Conservation (phyloP, 2,888 invertebrate species). For the Acleris laterana region DNA sequence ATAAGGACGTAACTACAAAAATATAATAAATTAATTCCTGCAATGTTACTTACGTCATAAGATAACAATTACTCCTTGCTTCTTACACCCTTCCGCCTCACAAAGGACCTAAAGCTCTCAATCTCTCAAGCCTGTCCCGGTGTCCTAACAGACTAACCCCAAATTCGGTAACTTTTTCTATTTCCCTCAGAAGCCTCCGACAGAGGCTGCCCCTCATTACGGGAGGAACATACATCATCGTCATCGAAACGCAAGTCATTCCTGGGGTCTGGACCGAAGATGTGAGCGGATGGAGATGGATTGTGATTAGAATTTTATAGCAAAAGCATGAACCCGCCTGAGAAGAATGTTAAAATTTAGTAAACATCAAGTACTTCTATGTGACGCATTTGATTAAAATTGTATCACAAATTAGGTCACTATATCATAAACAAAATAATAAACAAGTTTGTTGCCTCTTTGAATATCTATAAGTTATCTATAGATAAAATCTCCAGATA, state of each 20-base stretch:
- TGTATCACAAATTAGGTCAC: too few species aligned
- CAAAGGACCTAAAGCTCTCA: background rate
- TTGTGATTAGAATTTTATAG: background rate
- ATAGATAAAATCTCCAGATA: too few species aligned
- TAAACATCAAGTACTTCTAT: background rate
- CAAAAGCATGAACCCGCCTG: background rate
- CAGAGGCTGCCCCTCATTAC: slow-evolving; percentile 58
- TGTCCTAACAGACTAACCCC: slow-evolving; percentile 7
- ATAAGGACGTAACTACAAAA: too few species aligned
- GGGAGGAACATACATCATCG: slow-evolving; percentile 69
- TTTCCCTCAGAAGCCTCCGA: slow-evolving; percentile 25
- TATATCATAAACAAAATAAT: too few species aligned
- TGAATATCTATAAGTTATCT: too few species aligned
- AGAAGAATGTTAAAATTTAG: background rate
- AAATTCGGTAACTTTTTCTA: slow-evolving; percentile 33
- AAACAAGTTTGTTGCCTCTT: too few species aligned
- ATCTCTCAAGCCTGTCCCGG: background rate
- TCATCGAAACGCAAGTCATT: slow-evolving; percentile 68
- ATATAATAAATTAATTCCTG: too few species aligned
- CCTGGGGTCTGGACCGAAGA: slow-evolving; percentile 39
- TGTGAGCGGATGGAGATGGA: slow-evolving; percentile 8
- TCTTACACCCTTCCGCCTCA: too few species aligned
- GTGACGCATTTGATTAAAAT: background rate
- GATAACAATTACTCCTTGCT: too few species aligned
- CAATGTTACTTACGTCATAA: too few species aligned